Evolutionary conservation across 2,113 vertebrate genomes (phyloP).

Genomic region (Oreotrochilus melanogaster): DNA sequence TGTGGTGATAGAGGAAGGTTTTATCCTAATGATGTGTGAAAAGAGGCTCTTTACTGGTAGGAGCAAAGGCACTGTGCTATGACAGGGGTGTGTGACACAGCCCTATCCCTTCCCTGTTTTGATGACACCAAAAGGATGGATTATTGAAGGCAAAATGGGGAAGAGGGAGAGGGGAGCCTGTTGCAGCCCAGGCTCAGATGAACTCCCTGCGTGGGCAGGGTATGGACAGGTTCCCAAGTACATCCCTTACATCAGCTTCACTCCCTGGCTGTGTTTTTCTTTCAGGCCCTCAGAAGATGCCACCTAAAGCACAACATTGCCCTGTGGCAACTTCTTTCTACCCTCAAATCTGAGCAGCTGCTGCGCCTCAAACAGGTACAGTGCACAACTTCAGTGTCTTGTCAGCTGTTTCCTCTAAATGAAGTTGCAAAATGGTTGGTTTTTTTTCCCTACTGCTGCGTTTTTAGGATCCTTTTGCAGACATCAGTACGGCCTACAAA

Average conservation of each 20-base stretch:
- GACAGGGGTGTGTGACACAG: not conserved
- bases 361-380: conserved; percentile 86
- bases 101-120: not conserved
- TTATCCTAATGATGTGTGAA: not conserved
- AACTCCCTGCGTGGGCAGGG: not conserved
- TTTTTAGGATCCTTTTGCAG: conserved; percentile 89
- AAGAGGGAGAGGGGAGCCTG: not conserved
- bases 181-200: not conserved
- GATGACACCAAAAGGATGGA: not conserved
- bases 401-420: not conserved
- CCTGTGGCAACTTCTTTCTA: conserved; percentile 91
- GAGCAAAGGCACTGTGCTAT: not conserved
- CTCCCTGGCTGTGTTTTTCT: not conserved
- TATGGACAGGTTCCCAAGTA: not conserved
- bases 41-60: not conserved
- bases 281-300: conserved; percentile 84
- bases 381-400: not conserved
- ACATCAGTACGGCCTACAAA: conserved; percentile 80
- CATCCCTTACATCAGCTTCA: not conserved
- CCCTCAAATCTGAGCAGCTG: conserved; percentile 89
- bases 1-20: not conserved
- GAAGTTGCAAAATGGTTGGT: not conserved
- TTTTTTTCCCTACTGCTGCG: not conserved
- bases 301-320: conserved; percentile 84
- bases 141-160: not conserved